A percentile compares a stretch with the other conserved stretches of the same genome.
Evolutionary conservation across 1,140 invertebrate genomes (phyloP).

Genomic region (Penaeus japonicus): DNA sequence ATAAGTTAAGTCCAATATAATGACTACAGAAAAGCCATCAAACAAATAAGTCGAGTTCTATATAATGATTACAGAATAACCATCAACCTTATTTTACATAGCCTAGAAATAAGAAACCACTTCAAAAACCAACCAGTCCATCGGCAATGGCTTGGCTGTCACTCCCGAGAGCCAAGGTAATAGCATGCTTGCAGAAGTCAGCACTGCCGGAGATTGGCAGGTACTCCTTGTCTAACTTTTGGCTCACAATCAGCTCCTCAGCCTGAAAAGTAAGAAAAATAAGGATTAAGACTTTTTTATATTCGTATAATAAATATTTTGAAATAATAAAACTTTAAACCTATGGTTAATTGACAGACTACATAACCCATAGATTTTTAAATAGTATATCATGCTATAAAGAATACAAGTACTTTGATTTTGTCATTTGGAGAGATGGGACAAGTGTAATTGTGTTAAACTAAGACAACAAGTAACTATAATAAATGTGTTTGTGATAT

Average conservation of each 20-base stretch:
- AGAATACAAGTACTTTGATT: too few relatives aligned
- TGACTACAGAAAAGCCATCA: too few relatives aligned
- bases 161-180: slow-evolving; percentile 89
- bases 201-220: slow-evolving; percentile 86
- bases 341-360: too few relatives aligned
- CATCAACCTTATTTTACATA: background rate
- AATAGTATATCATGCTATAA: slow-evolving; percentile 42
- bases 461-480: too few relatives aligned
- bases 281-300: background rate
- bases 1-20: too few relatives aligned
- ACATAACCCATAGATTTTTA: too few relatives aligned
- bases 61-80: too few relatives aligned
- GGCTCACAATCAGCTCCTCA: slow-evolving; percentile 76
- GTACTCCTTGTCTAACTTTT: slow-evolving; percentile 94
- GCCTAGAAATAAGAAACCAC: background rate
- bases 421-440: too few relatives aligned
- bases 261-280: slow-evolving; percentile 67
- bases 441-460: too few relatives aligned
- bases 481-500: too few relatives aligned
- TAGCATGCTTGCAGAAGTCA: slow-evolving; percentile 82
- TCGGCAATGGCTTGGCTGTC: slow-evolving; percentile 77
- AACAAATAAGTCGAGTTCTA: too few relatives aligned
- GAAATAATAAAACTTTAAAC: background rate
- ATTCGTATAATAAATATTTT: background rate
- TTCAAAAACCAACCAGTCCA: slow-evolving; percentile 73